A percentile compares a stretch with the other conserved stretches of the same genome.
phyloP scores from a whole-genome alignment of 1,140 invertebrate species.

The Heterodera schachtii region DNA sequence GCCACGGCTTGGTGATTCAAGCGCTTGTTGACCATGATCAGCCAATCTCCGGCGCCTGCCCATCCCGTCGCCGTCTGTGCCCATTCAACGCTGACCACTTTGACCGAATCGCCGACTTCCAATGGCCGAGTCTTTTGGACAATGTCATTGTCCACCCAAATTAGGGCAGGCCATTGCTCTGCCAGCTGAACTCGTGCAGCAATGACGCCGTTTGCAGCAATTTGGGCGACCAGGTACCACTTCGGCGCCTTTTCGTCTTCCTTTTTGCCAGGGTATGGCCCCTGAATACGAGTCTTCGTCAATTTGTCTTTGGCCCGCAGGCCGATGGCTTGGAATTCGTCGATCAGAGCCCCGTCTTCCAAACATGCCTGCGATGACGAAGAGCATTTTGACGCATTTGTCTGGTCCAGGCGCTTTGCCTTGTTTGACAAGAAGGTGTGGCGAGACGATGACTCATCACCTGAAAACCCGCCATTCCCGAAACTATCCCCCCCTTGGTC shows the following conservation, averaged over 20 bases:
- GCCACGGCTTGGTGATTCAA: background rate
- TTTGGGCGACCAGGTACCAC: background rate
- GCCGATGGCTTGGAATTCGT: background rate
- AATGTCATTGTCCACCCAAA: background rate
- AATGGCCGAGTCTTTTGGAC: background rate
- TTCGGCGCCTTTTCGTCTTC: background rate
- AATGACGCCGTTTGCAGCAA: background rate
- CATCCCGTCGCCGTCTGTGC: background rate
- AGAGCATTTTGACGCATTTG: background rate
- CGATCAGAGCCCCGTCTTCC: too few relatives aligned
- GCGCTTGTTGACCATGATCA: background rate
- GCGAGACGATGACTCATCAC: background rate
- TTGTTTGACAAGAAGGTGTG: too few relatives aligned
- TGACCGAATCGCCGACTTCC: background rate
- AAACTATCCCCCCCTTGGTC: background rate
- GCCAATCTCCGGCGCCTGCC: background rate
- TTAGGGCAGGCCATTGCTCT: background rate
- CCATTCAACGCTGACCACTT: background rate
- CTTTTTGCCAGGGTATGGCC: background rate
- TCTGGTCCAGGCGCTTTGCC: background rate
- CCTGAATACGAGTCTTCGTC: background rate
- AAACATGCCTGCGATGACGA: background rate
- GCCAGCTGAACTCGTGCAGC: background rate
- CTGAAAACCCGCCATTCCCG: constrained; percentile 4
- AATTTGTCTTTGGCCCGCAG: constrained; percentile 2